Evolutionary conservation across 2,113 vertebrate genomes (phyloP).

Genomic region (Elanus axillaris): DNA sequence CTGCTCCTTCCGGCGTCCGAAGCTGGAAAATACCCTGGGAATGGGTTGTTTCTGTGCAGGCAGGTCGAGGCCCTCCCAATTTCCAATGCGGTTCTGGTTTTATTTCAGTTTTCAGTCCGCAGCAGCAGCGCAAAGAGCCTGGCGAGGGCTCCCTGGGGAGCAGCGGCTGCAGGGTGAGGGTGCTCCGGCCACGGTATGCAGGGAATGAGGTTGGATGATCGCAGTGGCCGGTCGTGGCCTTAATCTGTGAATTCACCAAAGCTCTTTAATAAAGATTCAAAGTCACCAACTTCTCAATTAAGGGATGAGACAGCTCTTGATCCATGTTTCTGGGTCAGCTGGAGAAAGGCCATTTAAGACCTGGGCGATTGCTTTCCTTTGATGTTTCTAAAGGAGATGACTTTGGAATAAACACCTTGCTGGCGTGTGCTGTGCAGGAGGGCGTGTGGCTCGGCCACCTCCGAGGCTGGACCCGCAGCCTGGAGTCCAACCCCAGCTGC

Average conservation of each 20-base stretch:
- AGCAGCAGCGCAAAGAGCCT: background rate
- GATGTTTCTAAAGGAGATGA: background rate
- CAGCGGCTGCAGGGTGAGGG: background rate
- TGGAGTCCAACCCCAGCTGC: background rate
- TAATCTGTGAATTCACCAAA: constrained; percentile 32
- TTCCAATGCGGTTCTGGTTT: accelerated
- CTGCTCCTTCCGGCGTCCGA: background rate
- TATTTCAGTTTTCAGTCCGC: accelerated
- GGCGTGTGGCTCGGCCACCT: background rate
- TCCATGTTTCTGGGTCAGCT: constrained; percentile 54
- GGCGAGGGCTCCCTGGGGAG: background rate
- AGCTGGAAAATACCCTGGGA: background rate
- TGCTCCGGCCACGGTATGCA: background rate
- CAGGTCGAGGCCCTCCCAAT: background rate
- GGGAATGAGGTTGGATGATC: background rate
- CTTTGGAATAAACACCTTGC: background rate
- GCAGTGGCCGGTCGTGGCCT: background rate
- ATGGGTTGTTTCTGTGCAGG: background rate
- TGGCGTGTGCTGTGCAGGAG: background rate
- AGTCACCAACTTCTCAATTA: constrained; percentile 58
- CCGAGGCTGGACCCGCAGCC: background rate
- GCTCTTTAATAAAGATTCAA: constrained; percentile 51
- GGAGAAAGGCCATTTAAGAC: background rate
- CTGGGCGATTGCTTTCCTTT: background rate
- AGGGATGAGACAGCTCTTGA: constrained; percentile 44